Base-by-base conservation (phyloP, 2,113 vertebrate genomes). In the Chascanopsetta lugubris region DNA sequence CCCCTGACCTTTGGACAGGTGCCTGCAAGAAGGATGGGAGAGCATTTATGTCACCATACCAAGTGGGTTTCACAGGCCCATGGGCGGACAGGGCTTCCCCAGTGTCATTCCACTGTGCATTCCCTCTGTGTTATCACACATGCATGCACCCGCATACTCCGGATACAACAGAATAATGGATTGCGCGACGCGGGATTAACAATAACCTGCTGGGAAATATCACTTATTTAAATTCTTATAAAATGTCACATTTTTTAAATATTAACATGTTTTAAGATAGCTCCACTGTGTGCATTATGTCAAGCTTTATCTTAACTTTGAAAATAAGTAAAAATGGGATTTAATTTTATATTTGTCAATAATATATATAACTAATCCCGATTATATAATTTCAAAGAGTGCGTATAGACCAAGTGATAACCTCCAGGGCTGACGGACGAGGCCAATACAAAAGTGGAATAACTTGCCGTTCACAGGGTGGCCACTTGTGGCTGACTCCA, bases 1-100 rank as follows among this genome's bases (percentile, higher is more conserved):
- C 80, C 85, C 81, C n/a, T 80, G 80, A 86, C 87, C 80, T 77
- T 34, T 50, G 55, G 80, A 91, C 90, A 91, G 90, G 88, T 91
- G 90, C 66, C 58, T 61, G 61, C 58, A 54, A 73, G 75, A 84
- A 74, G 59, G 80, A 88, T 77, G 80, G 82, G 68, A 73, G 60
- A 61, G 60, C 4, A 26, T 63, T 63, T 50, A 57, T 84, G 86
- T 82, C 83, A 75, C 74, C 71, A 86, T 79, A 75, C 69, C 80
- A 71, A 84, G 64, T 58, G 73, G 82, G 83, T 88, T 88, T 88
- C 77, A 72, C 56, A 65, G 62, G 66, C 25, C 61, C 32, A 32
- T 50, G 48, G 59, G 69, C 20, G 51, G 66, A 85, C 69, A 60
- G 48, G 57, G 67, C 60, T 75, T 59, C 64, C 27, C 46, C 47